These are phyloP conservation scores for Mastomys coucha DNA, from an alignment of 2,113 vertebrate species.

Conservation along the genomic window DNA sequence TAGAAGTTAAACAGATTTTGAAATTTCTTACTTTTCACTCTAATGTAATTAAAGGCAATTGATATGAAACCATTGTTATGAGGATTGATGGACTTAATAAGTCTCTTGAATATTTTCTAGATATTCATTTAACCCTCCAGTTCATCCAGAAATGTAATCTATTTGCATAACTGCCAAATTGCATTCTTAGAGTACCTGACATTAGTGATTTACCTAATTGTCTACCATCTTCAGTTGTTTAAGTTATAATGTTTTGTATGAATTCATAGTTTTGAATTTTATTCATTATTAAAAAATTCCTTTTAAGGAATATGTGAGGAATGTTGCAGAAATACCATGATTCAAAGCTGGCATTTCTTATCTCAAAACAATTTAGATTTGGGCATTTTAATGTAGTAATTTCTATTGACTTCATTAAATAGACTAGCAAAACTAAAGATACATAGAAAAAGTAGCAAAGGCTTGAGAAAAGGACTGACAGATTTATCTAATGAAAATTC, in stretches of 20 bases:
- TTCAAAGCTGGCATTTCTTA: conserved; percentile 28
- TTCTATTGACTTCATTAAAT: conserved; percentile 18
- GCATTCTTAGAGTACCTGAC: not conserved
- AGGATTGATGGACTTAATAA: not conserved
- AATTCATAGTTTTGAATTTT: not conserved
- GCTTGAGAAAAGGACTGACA: not conserved
- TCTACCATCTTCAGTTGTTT: not conserved
- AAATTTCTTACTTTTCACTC: conserved; percentile 31
- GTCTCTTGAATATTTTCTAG: conserved; percentile 17
- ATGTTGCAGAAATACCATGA: not conserved
- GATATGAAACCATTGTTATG: conserved; percentile 28
- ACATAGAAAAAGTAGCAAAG: not conserved
- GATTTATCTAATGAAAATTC: not conserved
- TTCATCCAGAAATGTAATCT: conserved; percentile 31
- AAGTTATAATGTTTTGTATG: conserved; percentile 28
- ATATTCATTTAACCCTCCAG: conserved; percentile 23
- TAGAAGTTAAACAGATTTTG: not conserved
- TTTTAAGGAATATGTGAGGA: not conserved
- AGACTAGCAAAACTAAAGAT: conserved; percentile 22
- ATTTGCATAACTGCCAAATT: not conserved
- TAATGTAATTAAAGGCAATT: not conserved
- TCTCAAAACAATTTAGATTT: conserved; percentile 44
- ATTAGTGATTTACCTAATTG: conserved; percentile 27
- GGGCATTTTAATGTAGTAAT: conserved; percentile 4
- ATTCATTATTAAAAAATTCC: conserved; percentile 21